phyloP scores from a whole-genome alignment of 2,113 vertebrate species.

The Gymnorhina tibicen region DNA sequence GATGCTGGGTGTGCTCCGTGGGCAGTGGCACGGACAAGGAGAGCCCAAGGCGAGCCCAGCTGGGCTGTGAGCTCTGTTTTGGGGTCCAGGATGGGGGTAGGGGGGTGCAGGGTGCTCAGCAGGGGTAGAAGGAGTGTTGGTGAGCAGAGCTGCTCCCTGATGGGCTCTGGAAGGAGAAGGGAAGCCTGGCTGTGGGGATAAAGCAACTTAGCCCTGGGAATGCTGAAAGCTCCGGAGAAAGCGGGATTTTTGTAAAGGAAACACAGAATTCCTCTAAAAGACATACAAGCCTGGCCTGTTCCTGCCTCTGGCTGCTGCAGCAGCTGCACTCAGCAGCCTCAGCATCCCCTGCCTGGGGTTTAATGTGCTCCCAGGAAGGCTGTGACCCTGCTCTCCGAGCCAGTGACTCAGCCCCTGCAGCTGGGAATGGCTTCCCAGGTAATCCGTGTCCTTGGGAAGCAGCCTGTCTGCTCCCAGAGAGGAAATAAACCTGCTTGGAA shows the following conservation, averaged over 20 bases:
- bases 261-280: accelerated
- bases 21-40: background rate
- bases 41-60: background rate
- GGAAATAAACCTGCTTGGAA: background rate
- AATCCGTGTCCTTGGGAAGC: background rate
- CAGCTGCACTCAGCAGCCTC: background rate
- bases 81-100: background rate
- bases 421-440: background rate
- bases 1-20: background rate
- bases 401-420: background rate
- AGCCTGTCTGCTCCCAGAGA: background rate
- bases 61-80: background rate
- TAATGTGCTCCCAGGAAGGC: background rate
- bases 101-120: background rate
- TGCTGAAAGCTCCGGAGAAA: background rate
- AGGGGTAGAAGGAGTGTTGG: background rate
- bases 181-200: background rate
- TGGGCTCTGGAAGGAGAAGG: background rate
- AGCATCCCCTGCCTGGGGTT: background rate
- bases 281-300: accelerated
- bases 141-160: background rate
- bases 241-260: background rate
- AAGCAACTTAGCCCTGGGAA: background rate
- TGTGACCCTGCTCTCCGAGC: background rate
- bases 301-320: background rate